A percentile compares a stretch with the other conserved stretches of the same genome.
Evolutionary conservation across 2,113 vertebrate genomes (phyloP).

Genomic region (Sylvia atricapilla): DNA sequence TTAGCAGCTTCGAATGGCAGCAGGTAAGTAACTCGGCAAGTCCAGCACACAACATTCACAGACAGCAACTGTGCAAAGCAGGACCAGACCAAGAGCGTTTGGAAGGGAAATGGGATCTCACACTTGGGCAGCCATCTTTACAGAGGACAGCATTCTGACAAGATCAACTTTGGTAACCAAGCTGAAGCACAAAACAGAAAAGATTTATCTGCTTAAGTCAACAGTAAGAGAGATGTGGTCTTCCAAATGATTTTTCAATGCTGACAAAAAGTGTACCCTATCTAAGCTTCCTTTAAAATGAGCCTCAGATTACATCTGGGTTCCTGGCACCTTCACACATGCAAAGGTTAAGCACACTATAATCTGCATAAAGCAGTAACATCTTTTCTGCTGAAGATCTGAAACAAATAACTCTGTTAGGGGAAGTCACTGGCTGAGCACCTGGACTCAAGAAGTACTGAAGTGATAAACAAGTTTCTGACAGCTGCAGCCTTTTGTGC

Average conservation of each 20-base stretch:
- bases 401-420: not conserved
- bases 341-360: not conserved
- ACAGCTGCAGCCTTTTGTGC: conserved; percentile 38
- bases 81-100: not conserved
- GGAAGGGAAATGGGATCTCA: not conserved
- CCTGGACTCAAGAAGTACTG: not conserved
- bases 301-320: not conserved
- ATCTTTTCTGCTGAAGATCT: not conserved
- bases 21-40: not conserved
- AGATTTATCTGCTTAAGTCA: not conserved
- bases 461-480: conserved; percentile 15
- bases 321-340: not conserved
- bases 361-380: not conserved
- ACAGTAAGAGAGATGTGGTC: not conserved
- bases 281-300: not conserved
- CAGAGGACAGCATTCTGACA: not conserved
- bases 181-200: not conserved
- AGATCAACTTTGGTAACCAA: not conserved
- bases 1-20: not conserved
- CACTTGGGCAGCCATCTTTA: not conserved
- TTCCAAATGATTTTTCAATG: not conserved
- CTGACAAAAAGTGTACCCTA: not conserved
- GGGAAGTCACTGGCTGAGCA: conserved; percentile 27
- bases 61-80: not conserved
- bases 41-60: not conserved